Evolutionary conservation across 2,797 vertebrate genomes (phyloP), one percentile per base, ranked within the genome.

Genomic region (Chelon auratus): DNA sequence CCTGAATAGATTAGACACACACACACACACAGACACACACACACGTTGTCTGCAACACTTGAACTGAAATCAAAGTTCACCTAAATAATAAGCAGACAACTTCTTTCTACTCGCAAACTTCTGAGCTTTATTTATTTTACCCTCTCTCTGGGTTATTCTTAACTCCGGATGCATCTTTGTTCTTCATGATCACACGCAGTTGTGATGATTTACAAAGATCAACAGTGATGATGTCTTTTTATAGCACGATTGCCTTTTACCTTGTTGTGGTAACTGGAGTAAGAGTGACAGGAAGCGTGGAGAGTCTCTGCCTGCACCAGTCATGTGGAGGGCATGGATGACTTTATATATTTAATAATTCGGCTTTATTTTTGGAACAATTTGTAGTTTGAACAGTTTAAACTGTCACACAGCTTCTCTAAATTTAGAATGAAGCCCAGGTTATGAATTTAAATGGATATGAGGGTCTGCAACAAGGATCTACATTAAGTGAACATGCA

Each of bases 1-100:
- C 91, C 91, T 92, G 92, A 95, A 94, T 92, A 92, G 91, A 94
- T 93, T 94, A 93, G 48, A 79, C 68, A 80, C 51, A 75, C 5
- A 72, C 48, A 67, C 55, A 70, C 33, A 17, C 36, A 61, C 54
- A 37, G 24, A 26, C 26, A 43, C 54, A 66, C 15, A 60, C 64
- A 66, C 77, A 47, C 11, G 10, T 50, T 37, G 62, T 59, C 42
- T 61, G 42, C 45, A 39, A 11, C 36, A 22, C 30, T 74, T 78
- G 36, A 53, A 9, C 30, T 20, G 47, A 55, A 77, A 62, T 5
- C 11, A 51, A 14, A 33, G 62, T 66, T 48, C 12, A 36, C 26
- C 1, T 1, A 60, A 71, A 65, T 33, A 8, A 72, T 30, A 59
- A 22, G 4, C 0, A 57, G 10, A 20, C 45, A n/a, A 59, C 7